These are phyloP conservation scores for Sebastiscus tertius DNA, from an alignment of 2,797 vertebrate genomes.

Conservation along the genomic window DNA sequence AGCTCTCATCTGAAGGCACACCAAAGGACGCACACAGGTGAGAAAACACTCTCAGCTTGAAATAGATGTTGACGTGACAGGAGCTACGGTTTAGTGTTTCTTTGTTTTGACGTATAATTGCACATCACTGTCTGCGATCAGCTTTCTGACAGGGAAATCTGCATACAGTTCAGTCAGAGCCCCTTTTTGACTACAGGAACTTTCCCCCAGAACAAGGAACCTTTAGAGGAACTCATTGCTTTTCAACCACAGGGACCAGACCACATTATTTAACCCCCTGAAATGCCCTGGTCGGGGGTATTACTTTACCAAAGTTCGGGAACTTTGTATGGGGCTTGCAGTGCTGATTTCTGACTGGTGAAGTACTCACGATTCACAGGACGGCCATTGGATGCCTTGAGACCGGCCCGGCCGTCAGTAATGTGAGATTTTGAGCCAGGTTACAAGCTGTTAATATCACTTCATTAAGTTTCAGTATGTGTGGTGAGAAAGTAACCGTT, in stretches of 20 bases:
- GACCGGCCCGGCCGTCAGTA: too few relatives aligned
- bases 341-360: not conserved
- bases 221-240: too few relatives aligned
- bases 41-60: constrained; percentile 30
- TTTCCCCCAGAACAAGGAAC: too few relatives aligned
- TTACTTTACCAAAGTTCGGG: not conserved
- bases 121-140: not conserved
- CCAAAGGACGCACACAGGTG: constrained; percentile 94
- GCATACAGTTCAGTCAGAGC: not conserved
- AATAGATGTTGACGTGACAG: not conserved
- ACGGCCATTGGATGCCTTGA: too few relatives aligned
- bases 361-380: not conserved
- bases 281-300: not conserved
- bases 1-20: constrained; percentile 96
- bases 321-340: too few relatives aligned
- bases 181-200: too few relatives aligned
- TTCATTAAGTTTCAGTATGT: too few relatives aligned
- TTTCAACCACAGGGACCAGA: too few relatives aligned
- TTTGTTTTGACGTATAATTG: not conserved
- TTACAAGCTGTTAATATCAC: too few relatives aligned
- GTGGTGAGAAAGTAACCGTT: too few relatives aligned
- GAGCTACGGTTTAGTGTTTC: not conserved
- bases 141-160: not conserved
- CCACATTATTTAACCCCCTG: not conserved
- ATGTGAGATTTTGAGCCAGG: too few relatives aligned